These are phyloP conservation scores for Conus canariensis DNA, from an alignment of 2,888 invertebrate genomes.

Conservation along the genomic window DNA sequence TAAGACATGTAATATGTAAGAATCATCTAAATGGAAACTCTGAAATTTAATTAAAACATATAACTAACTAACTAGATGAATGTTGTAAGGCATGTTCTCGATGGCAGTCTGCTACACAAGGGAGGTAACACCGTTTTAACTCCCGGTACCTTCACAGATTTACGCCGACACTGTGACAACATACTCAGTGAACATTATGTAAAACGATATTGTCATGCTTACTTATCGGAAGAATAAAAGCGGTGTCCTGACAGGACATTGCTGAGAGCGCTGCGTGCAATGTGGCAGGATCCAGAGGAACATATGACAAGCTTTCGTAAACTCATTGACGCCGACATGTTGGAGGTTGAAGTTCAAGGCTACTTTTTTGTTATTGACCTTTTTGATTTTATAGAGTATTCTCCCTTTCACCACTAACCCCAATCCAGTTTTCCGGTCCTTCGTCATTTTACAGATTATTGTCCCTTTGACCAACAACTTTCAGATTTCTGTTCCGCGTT, in stretches of 20 bases:
- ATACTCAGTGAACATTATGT: background rate
- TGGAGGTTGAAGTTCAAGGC: constrained; percentile 16
- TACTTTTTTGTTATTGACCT: background rate
- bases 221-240: constrained; percentile 18
- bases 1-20: background rate
- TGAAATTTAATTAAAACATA: too few species aligned
- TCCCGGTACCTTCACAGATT: background rate
- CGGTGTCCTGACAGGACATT: background rate
- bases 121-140: background rate
- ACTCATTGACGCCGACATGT: constrained; percentile 25
- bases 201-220: background rate
- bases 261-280: background rate
- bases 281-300: background rate
- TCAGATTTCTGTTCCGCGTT: too few species aligned
- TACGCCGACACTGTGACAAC: background rate
- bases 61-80: too few species aligned
- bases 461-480: too few species aligned
- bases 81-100: too few species aligned
- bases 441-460: too few species aligned
- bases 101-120: background rate
- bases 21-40: too few species aligned
- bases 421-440: background rate
- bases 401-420: constrained; percentile 1
- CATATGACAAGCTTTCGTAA: constrained; percentile 11
- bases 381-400: background rate